phyloP scores from a whole-genome alignment of 2,888 invertebrate species.

The Athalia rosae region DNA sequence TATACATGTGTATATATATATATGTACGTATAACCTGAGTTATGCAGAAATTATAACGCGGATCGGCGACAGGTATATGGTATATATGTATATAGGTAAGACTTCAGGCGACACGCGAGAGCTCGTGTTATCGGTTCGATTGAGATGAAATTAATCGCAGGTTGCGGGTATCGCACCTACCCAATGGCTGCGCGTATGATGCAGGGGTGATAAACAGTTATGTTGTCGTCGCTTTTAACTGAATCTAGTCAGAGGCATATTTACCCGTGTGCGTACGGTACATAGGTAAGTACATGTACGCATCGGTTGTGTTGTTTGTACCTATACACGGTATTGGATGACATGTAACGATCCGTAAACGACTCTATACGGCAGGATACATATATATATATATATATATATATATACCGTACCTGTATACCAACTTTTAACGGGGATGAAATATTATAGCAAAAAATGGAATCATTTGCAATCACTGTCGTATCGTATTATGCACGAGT shows the following conservation, averaged over 20 bases:
- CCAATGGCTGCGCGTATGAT: background rate
- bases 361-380: background rate
- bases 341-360: conserved; percentile 44
- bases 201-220: conserved; percentile 30
- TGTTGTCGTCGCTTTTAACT: conserved; percentile 34
- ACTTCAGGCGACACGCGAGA: too few species aligned
- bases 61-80: too few species aligned
- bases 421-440: conserved; percentile 51
- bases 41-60: too few species aligned
- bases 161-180: background rate
- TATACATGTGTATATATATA: background rate
- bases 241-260: background rate
- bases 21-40: background rate
- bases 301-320: background rate
- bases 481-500: conserved; percentile 68
- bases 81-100: too few species aligned
- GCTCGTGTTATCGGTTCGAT: background rate
- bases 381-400: background rate
- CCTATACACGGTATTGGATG: conserved; percentile 53
- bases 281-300: too few species aligned
- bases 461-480: conserved; percentile 62
- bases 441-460: conserved; percentile 66
- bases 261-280: too few species aligned
- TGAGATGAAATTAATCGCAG: background rate
- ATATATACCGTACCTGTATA: background rate